A percentile compares a stretch with the other conserved stretches of the same genome.
Conservation (phyloP, 2,888 invertebrate species). For the Siphlonurus alternatus region DNA sequence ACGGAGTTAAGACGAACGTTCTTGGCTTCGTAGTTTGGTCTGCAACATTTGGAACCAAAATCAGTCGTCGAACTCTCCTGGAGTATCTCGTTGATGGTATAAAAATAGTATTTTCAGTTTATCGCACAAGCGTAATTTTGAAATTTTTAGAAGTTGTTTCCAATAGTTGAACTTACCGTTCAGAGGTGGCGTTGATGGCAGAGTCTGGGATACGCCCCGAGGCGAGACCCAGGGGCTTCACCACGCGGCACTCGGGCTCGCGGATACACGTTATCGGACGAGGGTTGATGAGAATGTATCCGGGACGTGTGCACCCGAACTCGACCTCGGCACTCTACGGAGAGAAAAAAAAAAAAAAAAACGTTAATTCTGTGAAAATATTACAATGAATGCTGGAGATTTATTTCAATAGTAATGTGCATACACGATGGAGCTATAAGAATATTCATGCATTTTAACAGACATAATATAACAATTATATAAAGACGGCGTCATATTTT, state of each 20-base stretch:
- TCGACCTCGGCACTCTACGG: slow-evolving; percentile 82
- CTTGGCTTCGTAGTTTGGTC: slow-evolving; percentile 75
- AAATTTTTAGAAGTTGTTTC: background rate
- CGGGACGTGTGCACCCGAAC: slow-evolving; percentile 79
- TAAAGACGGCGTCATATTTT: no score
- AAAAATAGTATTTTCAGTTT: background rate
- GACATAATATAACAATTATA: no score
- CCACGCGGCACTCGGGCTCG: slow-evolving; percentile 86
- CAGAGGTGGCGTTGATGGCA: slow-evolving; percentile 89
- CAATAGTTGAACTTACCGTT: slow-evolving; percentile 37
- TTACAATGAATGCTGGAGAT: no score
- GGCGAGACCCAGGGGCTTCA: slow-evolving; percentile 76
- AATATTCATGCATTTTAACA: no score
- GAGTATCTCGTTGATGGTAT: no score
- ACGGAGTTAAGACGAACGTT: slow-evolving; percentile 82
- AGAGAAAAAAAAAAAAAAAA: slow-evolving; percentile 6
- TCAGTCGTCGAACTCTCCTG: background rate
- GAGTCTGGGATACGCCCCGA: slow-evolving; percentile 88
- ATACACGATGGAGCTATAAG: no score
- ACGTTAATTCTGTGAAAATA: background rate
- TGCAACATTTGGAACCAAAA: slow-evolving; percentile 17
- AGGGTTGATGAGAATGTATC: slow-evolving; percentile 82
- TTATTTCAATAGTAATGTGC: no score
- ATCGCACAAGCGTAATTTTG: no score
- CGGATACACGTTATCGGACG: slow-evolving; percentile 78